Evolutionary conservation across 1,140 invertebrate genomes (phyloP), one percentile per base, ranked within the genome.

Genomic region (Macrosteles quadrilineatus): DNA sequence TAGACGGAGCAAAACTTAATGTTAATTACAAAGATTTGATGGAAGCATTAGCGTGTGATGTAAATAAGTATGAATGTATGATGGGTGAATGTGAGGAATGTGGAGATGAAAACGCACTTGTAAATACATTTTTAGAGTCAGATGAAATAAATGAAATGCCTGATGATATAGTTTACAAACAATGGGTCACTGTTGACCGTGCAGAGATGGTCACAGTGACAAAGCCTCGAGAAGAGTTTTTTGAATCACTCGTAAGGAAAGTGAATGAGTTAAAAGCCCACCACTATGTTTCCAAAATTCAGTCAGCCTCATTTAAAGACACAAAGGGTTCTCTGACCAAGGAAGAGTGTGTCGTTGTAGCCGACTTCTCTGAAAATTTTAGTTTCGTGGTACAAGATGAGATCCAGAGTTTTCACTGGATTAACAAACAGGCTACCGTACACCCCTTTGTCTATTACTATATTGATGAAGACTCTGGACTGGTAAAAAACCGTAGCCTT

Each of bases 291-390:
- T 29, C 30, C 17, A 66, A 66, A 45, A 23, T 36, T n/a, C 64
- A 66, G 40, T 3, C 27, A 66, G 19, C 19, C 32, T 36, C 36
- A 31, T 45, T 66, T 23, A 40, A 40, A 40, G 36, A 40, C 17
- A 6, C 17, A 40, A 40, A 66, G 21, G 32, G 36, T 23, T 43
- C 36, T 66, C n/a, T n/a, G n/a, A n/a, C n/a, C n/a, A n/a, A n/a
- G n/a, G n/a, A n/a, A n/a, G n/a, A n/a, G n/a, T n/a, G 17, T 32
- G 36, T 43, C 36, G 31, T 66, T 66, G 27, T 66, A 14, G 32
- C 64, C 21, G 64, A 66, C 64, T 66, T 66, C n/a, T 66, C 64
- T 31, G 64, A 66, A 66, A 66, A 66, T 45, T 66, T 31, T 45
- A 40, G 6, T 40, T 40, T 6, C 17, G 17, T 40, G 17, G 36